Percentiles rank a stretch among this genome's conserved stretches.
Evolutionary conservation across 2,113 vertebrate genomes (phyloP).

Genomic region (Mesoclemmys tuberculata): DNA sequence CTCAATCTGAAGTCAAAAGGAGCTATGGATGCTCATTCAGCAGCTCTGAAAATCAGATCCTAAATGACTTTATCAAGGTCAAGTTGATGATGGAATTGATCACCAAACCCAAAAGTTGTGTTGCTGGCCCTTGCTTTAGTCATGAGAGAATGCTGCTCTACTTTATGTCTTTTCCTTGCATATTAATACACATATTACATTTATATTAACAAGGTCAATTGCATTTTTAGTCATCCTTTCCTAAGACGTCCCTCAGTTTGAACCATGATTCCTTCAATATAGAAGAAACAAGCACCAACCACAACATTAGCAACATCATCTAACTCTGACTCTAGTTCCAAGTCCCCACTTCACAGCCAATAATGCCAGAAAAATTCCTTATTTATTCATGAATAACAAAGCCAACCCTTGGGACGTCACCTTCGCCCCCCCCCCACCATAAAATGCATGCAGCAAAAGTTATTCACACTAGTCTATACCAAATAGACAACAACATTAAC

Average conservation of each 20-base stretch:
- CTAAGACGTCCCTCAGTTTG: not conserved
- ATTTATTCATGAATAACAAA: not conserved
- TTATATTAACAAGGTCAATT: not conserved
- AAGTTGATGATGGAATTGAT: not conserved
- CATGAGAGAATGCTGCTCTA: not conserved
- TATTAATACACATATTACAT: not conserved
- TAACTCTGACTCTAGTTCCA: not conserved
- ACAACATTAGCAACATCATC: not conserved
- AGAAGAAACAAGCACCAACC: not conserved
- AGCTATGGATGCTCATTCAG: not conserved
- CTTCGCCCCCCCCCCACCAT: too few species aligned
- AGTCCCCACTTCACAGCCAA: not conserved
- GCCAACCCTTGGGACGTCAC: not conserved
- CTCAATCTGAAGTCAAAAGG: not conserved
- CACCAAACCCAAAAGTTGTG: not conserved
- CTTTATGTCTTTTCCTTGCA: not conserved
- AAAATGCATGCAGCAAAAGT: not conserved
- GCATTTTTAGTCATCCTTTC: not conserved
- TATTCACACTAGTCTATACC: not conserved
- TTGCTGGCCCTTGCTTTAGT: not conserved
- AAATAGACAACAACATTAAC: constrained; percentile 9
- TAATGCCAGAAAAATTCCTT: not conserved
- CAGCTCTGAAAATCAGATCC: not conserved
- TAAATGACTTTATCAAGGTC: not conserved
- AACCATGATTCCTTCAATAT: not conserved